phyloP scores from a whole-genome alignment of 2,888 invertebrate genomes.

The Lamellibrachia satsuma region DNA sequence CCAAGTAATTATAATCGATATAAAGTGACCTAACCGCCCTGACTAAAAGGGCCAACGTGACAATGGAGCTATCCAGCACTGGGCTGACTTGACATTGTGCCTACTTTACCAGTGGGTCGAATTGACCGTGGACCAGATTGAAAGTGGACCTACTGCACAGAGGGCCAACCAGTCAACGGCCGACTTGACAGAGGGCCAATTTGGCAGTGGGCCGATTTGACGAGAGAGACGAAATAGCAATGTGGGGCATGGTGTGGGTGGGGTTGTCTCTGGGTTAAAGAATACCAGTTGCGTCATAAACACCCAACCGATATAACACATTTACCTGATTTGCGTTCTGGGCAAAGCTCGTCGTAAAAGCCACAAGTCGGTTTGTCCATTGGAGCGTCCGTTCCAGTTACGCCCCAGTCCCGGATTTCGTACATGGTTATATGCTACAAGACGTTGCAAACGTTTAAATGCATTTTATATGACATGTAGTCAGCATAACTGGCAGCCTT shows the following conservation, averaged over 20 bases:
- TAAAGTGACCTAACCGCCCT: too few relatives aligned
- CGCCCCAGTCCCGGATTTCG: conserved; percentile 17
- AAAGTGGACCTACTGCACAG: too few relatives aligned
- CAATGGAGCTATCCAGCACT: too few relatives aligned
- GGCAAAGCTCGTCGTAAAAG: conserved; percentile 19
- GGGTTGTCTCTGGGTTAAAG: background rate
- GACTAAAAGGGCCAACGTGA: too few relatives aligned
- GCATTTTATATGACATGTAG: background rate
- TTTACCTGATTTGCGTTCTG: background rate
- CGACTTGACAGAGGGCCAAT: too few relatives aligned
- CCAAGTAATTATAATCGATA: too few relatives aligned
- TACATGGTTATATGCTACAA: background rate
- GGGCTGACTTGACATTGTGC: too few relatives aligned
- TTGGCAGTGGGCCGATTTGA: background rate
- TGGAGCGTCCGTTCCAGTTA: conserved; percentile 13
- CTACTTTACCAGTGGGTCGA: too few relatives aligned
- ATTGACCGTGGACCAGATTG: too few relatives aligned
- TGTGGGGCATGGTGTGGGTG: background rate
- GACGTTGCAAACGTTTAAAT: background rate
- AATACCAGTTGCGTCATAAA: background rate
- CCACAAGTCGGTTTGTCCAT: conserved; percentile 19
- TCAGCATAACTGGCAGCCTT: background rate
- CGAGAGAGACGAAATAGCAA: background rate
- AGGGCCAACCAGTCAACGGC: too few relatives aligned
- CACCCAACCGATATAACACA: background rate